phyloP scores from a whole-genome alignment of 2,888 invertebrate species.

The Micropterix aruncella region DNA sequence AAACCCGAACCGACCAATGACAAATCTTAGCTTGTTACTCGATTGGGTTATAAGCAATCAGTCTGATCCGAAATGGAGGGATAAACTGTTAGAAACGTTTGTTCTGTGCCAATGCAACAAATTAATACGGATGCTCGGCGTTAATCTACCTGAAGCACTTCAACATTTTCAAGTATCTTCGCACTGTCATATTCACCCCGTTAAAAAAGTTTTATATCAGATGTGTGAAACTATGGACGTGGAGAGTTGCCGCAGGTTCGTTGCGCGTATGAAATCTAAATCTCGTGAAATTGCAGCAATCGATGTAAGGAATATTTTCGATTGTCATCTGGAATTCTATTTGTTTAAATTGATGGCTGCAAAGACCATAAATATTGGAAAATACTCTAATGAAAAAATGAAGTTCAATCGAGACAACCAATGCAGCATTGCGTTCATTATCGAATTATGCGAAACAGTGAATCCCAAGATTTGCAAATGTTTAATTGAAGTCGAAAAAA shows the following conservation, averaged over 20 bases:
- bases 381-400: not conserved
- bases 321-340: constrained; percentile 3
- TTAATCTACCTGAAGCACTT: not conserved
- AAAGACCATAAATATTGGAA: constrained; percentile 1
- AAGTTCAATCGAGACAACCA: not conserved
- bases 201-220: not conserved
- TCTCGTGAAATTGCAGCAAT: not conserved
- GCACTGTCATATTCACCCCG: not conserved
- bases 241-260: not conserved
- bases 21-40: not conserved
- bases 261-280: not conserved
- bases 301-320: not conserved
- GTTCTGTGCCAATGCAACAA: not conserved
- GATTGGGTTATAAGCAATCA: not conserved
- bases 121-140: not conserved
- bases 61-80: not conserved
- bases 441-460: not conserved
- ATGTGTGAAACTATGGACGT: not conserved
- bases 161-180: no score
- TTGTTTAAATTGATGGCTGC: constrained; percentile 2
- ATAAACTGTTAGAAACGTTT: not conserved
- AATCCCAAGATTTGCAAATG: not conserved
- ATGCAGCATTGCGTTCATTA: not conserved
- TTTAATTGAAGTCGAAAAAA: constrained; percentile 2
- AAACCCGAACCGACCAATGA: no score